Base-by-base conservation (phyloP, 2,113 vertebrate species). In the Genyomyrus donnyi region DNA sequence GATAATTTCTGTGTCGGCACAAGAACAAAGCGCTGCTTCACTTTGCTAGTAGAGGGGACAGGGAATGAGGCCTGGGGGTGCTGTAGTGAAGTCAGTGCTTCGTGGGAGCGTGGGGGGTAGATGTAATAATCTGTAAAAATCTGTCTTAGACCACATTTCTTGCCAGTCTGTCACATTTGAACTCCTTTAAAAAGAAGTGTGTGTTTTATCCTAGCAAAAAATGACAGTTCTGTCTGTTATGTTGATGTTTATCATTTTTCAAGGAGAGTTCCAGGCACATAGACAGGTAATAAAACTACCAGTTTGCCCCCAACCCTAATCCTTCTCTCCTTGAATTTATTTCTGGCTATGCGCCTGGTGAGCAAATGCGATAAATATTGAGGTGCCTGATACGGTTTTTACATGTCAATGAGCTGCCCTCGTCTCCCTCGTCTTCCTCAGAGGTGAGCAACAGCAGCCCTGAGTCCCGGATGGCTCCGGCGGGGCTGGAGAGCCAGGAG, bases 371-470 rank as follows among this genome's bases (percentile, higher is more conserved):
- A 19, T 46, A 11, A 48, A 85, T 85, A 85, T 1, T 3, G 35
- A 48, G 0, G 1, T 39, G 11, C 35, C 70, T 39, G 31, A 10
- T 77, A 11, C 31, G 31, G 0, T 35, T 39, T 77, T 77, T 39
- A 35, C 42, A 46, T 31, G 24, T 4, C 10, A 5, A 21, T 56
- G 35, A 89, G 50, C 19, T 58, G 39, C 45, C 39, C 39, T 42
- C 39, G 39, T 42, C 39, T 42, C 46, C 83, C 19, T 62, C 46
- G 1, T 95, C 95, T 94, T 95, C 93, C 90, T 66, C 96, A 99
- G 98, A 98, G 94, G 97, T 97, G 94, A 99, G 97, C 96, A 99
- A 99, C 98, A 99, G 98, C 97, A 99, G 98, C 95, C 98, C 98
- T 90, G 97, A 99, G 93, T 98, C 98, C 92, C 97, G 97, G 93